Percentiles rank a stretch among this genome's conserved stretches.
Evolutionary conservation across 2,888 invertebrate genomes (phyloP).

Genomic region (Strigamia crassipes): DNA sequence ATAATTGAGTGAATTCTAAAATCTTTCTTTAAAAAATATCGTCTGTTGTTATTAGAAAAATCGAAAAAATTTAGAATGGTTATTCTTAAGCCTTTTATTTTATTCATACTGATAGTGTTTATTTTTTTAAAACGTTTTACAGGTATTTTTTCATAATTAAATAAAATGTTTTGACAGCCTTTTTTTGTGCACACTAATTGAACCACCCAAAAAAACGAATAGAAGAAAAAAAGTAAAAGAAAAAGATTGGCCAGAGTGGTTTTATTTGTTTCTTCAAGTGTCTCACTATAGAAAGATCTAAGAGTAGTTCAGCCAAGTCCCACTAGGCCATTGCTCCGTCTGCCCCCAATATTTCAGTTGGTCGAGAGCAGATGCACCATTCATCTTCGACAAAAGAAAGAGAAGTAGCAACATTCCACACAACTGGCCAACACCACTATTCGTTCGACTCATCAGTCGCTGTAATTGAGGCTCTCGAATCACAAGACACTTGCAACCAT

Average conservation of each 20-base stretch:
- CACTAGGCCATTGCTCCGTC: slow-evolving; percentile 10
- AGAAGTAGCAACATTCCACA: slow-evolving; percentile 21
- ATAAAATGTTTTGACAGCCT: no score
- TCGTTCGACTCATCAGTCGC: slow-evolving; percentile 17
- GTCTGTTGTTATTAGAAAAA: no score
- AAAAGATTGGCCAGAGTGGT: slow-evolving; percentile 33
- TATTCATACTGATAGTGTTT: no score
- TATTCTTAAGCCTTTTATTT: no score
- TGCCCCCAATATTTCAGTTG: slow-evolving; percentile 11
- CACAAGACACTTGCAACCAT: slow-evolving; percentile 39
- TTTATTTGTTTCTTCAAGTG: slow-evolving; percentile 44
- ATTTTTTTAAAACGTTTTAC: no score
- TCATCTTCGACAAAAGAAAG: slow-evolving; percentile 41
- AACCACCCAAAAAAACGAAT: neutral
- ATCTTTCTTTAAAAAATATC: no score
- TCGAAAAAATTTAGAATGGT: no score
- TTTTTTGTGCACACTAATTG: neutral
- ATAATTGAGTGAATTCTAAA: no score
- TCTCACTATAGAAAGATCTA: neutral
- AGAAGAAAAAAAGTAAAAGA: neutral
- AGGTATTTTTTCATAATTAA: no score
- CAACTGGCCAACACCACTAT: slow-evolving; percentile 21
- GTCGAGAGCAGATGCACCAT: slow-evolving; percentile 30
- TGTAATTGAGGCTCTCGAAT: slow-evolving; percentile 24
- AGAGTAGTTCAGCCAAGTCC: slow-evolving; percentile 11